phyloP scores from a whole-genome alignment of 1,140 invertebrate species.

The Ostrea edulis region DNA sequence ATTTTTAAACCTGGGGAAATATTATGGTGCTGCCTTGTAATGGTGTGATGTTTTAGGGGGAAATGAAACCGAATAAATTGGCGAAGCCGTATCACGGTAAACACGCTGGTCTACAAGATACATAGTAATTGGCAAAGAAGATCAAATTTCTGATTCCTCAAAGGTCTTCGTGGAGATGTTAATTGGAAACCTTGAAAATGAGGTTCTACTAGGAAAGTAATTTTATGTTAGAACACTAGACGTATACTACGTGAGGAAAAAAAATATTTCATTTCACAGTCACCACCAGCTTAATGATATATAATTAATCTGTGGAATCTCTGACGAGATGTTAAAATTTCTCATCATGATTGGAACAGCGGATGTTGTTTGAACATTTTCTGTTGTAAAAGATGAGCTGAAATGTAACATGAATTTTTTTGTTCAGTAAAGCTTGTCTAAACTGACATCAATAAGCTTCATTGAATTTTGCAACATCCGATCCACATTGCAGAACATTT shows the following conservation, averaged over 20 bases:
- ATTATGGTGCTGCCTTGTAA: neutral
- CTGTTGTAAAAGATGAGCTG: no score
- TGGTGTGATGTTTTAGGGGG: neutral
- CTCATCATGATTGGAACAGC: no score
- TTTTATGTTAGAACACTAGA: slow-evolving; percentile 4
- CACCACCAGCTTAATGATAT: neutral
- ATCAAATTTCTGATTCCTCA: neutral
- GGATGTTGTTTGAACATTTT: no score
- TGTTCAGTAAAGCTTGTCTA: no score
- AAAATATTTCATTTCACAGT: neutral
- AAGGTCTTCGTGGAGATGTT: neutral
- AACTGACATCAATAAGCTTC: no score
- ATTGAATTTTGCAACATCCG: no score
- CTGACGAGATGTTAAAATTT: no score
- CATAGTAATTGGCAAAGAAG: neutral
- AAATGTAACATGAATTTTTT: no score
- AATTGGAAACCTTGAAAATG: slow-evolving; percentile 20
- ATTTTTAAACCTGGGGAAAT: slow-evolving; percentile 13
- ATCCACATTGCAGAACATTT: no score
- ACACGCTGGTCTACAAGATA: neutral
- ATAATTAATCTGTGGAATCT: no score
- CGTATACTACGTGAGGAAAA: neutral
- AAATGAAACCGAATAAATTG: slow-evolving; percentile 1
- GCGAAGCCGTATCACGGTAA: neutral
- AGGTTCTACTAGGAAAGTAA: neutral